Base-by-base conservation (phyloP, 2,888 invertebrate species). In the Phanerotoma sp. region DNA sequence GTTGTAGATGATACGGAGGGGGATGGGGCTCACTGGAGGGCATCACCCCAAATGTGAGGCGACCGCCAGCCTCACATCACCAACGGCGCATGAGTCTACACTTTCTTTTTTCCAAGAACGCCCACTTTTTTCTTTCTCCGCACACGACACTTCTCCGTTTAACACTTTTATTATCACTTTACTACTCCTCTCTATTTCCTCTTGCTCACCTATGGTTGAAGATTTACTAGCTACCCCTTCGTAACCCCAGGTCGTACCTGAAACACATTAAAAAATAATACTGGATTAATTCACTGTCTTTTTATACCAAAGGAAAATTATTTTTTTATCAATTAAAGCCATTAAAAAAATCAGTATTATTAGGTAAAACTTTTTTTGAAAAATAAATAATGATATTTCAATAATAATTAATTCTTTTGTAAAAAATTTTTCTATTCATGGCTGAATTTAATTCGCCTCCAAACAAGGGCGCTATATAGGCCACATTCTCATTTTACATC, bases 21-120 rank as follows among this genome's bases (percentile, higher is more conserved):
- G 75, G 74, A 74, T 75, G 75, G 68, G 75, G 74, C 74, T 75
- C 74, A 74, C 75, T 75, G 74, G 75, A 75, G 74, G 75, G 74
- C 75, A 75, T 75, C 74, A 75, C 75, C 75, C 75, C 75, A 74
- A 71, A 71, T 74, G 74, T 73, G 73, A 74, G 74, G 75, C 75
- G 72, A 67, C 68, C 73, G 68, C 69, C 73, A 75, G 74, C 75
- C 75, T 75, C 74, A 74, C 75, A 75, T 75, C 74, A 75, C 75
- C 75, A 66, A 70, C 69, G 67, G 72, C 70, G 71, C 67, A 67
- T 67, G 62, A 69, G 66, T 62, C 67, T 64, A 62, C 69, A 63
- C 64, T 66, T 66, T 65, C 62, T 64, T 59, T 58, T 25, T 25
- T 25, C 25, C n/a, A n/a, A n/a, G 25, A 25, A 66, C 66, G 63